Evolutionary conservation across 2,113 vertebrate genomes (phyloP), one percentile per base, ranked within the genome.

Genomic region (Periophthalmodon schlosseri): DNA sequence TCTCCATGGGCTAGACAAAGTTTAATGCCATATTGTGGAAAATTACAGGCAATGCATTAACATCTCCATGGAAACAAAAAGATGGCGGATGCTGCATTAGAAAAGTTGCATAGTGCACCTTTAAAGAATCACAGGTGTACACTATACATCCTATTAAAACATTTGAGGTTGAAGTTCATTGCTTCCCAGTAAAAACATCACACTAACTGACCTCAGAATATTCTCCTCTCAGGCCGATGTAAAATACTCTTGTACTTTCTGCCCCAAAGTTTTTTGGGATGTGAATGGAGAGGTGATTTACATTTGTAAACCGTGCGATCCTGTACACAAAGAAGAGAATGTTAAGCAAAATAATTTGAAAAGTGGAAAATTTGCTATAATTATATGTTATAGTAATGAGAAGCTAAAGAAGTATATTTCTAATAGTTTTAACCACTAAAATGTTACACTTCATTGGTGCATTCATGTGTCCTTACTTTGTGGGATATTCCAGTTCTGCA

Each of bases 201-300:
- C 0, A 23, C 3, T 50, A 50, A 72, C 94, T 82, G 75, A 99
- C 98, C 95, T 99, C 94, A 0, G 95, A 91, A 90, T 94, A 99
- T 71, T 99, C 98, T 86, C 98, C 98, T 67, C 96, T 93, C 81
- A 99, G 93, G 0, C 98, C 97, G 47, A 99, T 96, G 81, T 97
- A 99, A 85, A 96, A 96, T 13, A 99, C 94, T 78, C 96, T 95
- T 0, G 95, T 98, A 34, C 87, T 95, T 83, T 98, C 96, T 0
- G 93, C 94, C 39, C 98, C 98, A 20, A 98, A 99, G 92, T 99
- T 99, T 87, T 95, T 96, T 0, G 98, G 95, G 80, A 99, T 94
- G 91, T 99, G 96, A 82, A 99, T 95, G 77, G 98, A 98, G 69
- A 99, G 95, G 87, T 99, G 96, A 52, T 92, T 63, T 14, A 99